Evolutionary conservation across 1,140 invertebrate genomes (phyloP).

Genomic region (Lepidostoma basale): DNA sequence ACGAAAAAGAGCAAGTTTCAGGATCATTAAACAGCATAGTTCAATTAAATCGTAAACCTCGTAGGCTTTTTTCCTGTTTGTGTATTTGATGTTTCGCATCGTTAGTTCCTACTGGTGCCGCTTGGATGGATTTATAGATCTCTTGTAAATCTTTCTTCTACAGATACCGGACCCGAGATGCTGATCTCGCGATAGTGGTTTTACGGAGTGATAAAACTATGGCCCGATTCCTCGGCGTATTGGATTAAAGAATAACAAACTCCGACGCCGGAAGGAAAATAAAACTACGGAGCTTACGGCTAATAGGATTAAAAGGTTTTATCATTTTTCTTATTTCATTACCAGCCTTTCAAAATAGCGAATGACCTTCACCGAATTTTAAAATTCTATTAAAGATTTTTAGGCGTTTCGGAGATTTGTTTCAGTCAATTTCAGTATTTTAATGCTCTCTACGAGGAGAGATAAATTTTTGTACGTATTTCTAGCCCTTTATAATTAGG

Average conservation of each 20-base stretch:
- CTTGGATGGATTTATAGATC: constrained; percentile 21
- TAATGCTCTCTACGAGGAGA: no score
- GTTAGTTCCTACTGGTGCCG: constrained; percentile 23
- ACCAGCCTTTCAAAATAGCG: no score
- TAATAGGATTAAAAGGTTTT: background rate
- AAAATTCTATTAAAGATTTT: no score
- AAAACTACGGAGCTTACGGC: background rate
- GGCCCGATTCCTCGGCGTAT: background rate
- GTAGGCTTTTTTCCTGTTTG: constrained; percentile 16
- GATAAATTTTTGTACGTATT: no score
- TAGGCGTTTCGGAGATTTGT: no score
- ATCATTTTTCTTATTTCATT: no score
- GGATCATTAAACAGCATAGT: constrained; percentile 24
- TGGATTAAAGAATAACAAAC: constrained; percentile 9
- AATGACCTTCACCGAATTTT: no score
- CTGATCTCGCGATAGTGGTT: background rate
- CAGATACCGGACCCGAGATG: background rate
- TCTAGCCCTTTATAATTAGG: no score
- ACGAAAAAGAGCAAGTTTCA: constrained; percentile 18
- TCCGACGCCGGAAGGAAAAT: background rate
- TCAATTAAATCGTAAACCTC: constrained; percentile 29
- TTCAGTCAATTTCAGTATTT: no score
- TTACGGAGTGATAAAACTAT: constrained; percentile 13
- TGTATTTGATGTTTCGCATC: constrained; percentile 29
- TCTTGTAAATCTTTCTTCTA: constrained; percentile 15